Evolutionary conservation across 2,888 invertebrate genomes (phyloP).

Genomic region (Apamea crenata): DNA sequence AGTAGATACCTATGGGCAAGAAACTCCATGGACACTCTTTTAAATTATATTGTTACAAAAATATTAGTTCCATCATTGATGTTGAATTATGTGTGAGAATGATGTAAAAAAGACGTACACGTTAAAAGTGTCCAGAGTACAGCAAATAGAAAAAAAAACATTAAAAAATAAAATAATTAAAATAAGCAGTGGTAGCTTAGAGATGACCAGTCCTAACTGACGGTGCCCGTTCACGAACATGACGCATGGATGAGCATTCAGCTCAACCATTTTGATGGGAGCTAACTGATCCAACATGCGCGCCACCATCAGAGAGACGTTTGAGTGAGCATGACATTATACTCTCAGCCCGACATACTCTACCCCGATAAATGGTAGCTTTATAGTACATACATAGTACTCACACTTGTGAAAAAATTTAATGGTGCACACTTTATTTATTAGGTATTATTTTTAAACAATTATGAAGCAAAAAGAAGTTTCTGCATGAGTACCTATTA

Average conservation of each 20-base stretch:
- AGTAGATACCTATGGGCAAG: background rate
- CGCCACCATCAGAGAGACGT: background rate
- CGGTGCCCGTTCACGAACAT: background rate
- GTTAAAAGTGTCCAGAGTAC: background rate
- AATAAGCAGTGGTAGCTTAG: background rate
- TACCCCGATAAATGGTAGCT: no score
- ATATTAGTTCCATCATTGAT: background rate
- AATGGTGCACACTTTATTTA: no score
- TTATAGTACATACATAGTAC: background rate
- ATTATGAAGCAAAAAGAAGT: background rate
- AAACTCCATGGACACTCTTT: background rate
- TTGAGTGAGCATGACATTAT: background rate
- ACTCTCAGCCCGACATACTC: no score
- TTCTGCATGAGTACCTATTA: background rate
- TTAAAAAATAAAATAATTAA: background rate
- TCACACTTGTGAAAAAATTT: background rate
- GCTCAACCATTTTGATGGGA: background rate
- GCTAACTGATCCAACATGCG: background rate
- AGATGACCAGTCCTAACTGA: background rate
- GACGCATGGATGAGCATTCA: background rate
- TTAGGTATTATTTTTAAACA: background rate
- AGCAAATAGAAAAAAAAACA: background rate
- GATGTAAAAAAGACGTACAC: background rate
- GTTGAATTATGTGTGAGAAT: background rate
- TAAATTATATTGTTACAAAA: background rate